Base-by-base conservation (phyloP, 2,113 vertebrate species). In the Xenus cinereus region DNA sequence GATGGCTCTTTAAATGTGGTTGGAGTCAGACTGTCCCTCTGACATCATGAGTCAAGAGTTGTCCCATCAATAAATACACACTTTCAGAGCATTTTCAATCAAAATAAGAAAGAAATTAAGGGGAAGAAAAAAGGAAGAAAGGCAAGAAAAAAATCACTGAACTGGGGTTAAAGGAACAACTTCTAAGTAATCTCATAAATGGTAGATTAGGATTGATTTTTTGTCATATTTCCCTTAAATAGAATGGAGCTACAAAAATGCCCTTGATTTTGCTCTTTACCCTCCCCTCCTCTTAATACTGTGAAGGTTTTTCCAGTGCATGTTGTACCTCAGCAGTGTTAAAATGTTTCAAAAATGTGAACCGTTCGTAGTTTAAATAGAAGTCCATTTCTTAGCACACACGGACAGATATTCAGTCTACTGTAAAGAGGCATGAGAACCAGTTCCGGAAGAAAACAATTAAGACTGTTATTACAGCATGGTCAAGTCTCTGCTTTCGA, bases 151-250 rank as follows among this genome's bases (percentile, higher is more conserved):
- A 1, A 18, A 87, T 19, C 23, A 45, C 5, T 60, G 28, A 54
- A 82, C 20, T 64, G 16, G 10, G 51, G 9, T 37, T 82, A 86
- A 64, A 93, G 32, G n/a, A 73, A 68, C 5, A 75, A 68, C 48
- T 91, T 91, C n/a, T 79, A 94, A 86, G n/a, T 95, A 73, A 90
- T 68, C 51, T 87, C 14, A 60, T 90, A 86, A 96, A 91, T 62
- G 15, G 18, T 43, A 96, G 27, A 80, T 91, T 93, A 84, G 35
- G 80, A 88, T 54, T 89, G n/a, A 91, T 89, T 85, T 92, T 19
- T 92, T 71, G 5, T 84, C 90, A 11, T 72, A 32, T 57, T 95
- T 76, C 22, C 46, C 14, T 91, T 89, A 89, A 95, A 56, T 51
- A 77, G 37, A 95, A 35, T 28, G 39, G 17, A 81, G 11, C 21